Evolutionary conservation across 2,113 vertebrate species (phyloP), one percentile per base, ranked within the genome.

Genomic region (Brachypodius melanocephalos): DNA sequence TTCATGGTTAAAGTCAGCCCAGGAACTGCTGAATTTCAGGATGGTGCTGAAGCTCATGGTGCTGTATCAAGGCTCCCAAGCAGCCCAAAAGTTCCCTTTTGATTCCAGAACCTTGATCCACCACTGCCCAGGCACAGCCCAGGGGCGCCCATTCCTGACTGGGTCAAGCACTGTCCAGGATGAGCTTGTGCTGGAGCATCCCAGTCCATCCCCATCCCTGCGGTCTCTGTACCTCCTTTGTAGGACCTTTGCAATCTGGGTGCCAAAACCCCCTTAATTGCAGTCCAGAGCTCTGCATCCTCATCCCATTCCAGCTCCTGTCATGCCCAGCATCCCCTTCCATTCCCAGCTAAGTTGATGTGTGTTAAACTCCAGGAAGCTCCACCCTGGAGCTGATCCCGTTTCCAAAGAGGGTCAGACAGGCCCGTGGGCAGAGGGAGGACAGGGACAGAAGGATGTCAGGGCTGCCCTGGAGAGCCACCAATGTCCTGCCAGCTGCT

Each of bases 121-220:
- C n/a, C n/a, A n/a, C 42, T 42, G 42, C 42, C 43, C 17, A 17
- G 16, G 43, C 6, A 17, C 16, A 17, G 17, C 43, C 43, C n/a
- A n/a, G n/a, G n/a, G n/a, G n/a, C n/a, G n/a, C n/a, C n/a, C n/a
- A n/a, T n/a, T n/a, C n/a, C n/a, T n/a, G n/a, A n/a, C n/a, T n/a
- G n/a, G n/a, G n/a, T n/a, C n/a, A n/a, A n/a, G n/a, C n/a, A n/a
- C n/a, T 12, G 3, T 5, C 42, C 2, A 13, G 57, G 38, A 19
- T 9, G 38, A 24, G 6, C 3, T 1, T 1, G 22, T 8, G 5
- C 45, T 0, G 0, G 82, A 75, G 17, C 72, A 54, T 48, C 10
- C 11, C 9, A 1, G 24, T 19, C 59, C 86, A 15, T 54, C 40
- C 34, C 59, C 86, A 15, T 54, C 40, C 34, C 68, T 24, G 26